These are phyloP conservation scores for Leptothorax acervorum DNA, from an alignment of 2,888 invertebrate genomes.

Conservation along the genomic window DNA sequence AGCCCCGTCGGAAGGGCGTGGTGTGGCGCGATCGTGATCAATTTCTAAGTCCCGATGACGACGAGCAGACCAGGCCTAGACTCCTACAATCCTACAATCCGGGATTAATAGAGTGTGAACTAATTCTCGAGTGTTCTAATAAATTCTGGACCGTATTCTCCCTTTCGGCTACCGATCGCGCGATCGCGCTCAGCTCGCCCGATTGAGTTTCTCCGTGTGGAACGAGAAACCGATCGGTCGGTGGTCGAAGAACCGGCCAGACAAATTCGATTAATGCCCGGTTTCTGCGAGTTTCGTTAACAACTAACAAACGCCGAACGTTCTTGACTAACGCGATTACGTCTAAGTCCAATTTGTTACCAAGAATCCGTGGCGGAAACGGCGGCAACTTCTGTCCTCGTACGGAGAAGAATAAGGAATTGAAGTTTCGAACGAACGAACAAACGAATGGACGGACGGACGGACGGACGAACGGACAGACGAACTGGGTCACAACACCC, in stretches of 20 bases:
- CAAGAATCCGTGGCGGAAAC: slow-evolving; percentile 66
- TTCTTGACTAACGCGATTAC: slow-evolving; percentile 75
- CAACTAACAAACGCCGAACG: slow-evolving; percentile 60
- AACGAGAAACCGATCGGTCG: background rate
- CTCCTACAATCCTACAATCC: slow-evolving; percentile 28
- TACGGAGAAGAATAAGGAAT: slow-evolving; percentile 68
- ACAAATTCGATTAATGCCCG: slow-evolving; percentile 70
- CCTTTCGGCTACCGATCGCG: slow-evolving; percentile 43
- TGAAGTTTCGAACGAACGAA: slow-evolving; percentile 55
- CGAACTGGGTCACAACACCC: slow-evolving; percentile 3
- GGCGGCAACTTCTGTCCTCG: slow-evolving; percentile 63
- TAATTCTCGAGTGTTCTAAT: slow-evolving; percentile 62
- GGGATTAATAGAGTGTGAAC: slow-evolving; percentile 63
- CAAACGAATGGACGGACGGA: slow-evolving; percentile 48
- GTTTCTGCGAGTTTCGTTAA: slow-evolving; percentile 67
- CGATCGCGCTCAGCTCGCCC: slow-evolving; percentile 46
- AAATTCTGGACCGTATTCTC: slow-evolving; percentile 46
- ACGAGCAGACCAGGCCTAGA: slow-evolving; percentile 42
- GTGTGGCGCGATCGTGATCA: slow-evolving; percentile 23
- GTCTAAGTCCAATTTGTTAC: slow-evolving; percentile 78
- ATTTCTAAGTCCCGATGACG: slow-evolving; percentile 39
- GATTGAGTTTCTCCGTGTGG: slow-evolving; percentile 51
- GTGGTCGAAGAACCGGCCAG: slow-evolving; percentile 43
- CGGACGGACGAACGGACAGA: slow-evolving; percentile 30
- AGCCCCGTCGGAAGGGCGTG: slow-evolving; percentile 33